Conservation (phyloP, 2,888 invertebrate species). For the Fragum fragum region DNA sequence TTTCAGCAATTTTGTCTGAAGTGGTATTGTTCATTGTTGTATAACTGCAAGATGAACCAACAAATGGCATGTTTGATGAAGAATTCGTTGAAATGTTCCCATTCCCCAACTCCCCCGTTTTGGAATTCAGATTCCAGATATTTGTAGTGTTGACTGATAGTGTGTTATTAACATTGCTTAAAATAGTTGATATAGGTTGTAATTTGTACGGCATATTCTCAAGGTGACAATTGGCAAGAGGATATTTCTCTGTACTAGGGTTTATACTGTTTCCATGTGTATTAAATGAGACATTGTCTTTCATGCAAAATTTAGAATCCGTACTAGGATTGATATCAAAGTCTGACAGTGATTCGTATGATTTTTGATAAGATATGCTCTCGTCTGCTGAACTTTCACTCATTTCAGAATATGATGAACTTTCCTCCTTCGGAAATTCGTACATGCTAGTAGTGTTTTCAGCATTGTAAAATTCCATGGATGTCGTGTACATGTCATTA, state of each 20-base stretch:
- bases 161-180: constrained; percentile 82
- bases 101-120: constrained; percentile 27
- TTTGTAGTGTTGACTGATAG: constrained; percentile 52
- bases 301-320: constrained; percentile 47
- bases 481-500: constrained; percentile 47
- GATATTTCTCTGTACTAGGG: constrained; percentile 40
- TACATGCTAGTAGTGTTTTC: constrained; percentile 81
- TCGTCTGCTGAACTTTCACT: constrained; percentile 85
- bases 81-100: constrained; percentile 24
- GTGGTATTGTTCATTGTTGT: constrained; percentile 82
- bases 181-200: constrained; percentile 91
- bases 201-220: constrained; percentile 87
- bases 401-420: constrained; percentile 85
- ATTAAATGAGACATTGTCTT: constrained; percentile 30
- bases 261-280: background rate
- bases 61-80: constrained; percentile 33
- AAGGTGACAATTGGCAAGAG: background rate
- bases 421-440: constrained; percentile 84
- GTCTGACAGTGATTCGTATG: constrained; percentile 70
- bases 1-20: constrained; percentile 80
- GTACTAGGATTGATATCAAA: constrained; percentile 38
- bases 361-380: constrained; percentile 72
- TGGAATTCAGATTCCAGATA: constrained; percentile 74
- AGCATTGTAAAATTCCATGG: constrained; percentile 75
- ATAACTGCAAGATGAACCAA: constrained; percentile 73